Evolutionary conservation across 2,888 invertebrate species (phyloP), one percentile per base, ranked within the genome.

Genomic region (Chirona hameri): DNA sequence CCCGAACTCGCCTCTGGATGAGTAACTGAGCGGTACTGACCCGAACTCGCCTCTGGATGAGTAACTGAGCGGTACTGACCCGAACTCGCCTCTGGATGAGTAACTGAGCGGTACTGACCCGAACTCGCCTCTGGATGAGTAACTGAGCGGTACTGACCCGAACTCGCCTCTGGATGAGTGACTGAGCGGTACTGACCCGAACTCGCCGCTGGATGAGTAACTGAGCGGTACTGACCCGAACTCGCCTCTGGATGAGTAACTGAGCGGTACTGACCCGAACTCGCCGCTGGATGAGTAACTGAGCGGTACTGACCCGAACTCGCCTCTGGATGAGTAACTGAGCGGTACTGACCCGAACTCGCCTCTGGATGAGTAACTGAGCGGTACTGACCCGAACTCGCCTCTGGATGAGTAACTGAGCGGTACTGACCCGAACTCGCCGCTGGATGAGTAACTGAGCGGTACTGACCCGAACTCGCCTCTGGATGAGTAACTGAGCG

Each of bases 201-300:
- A 76, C 39, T 76, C 76, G 15, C 76, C 76, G 76, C 76, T 76
- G 39, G 76, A n/a, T n/a, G n/a, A n/a, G n/a, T n/a, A n/a, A n/a
- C n/a, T n/a, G n/a, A n/a, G n/a, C n/a, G n/a, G 9, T 24, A 76
- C 76, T 39, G 21, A 76, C 76, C 76, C 39, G 76, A 21, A 76
- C 39, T 76, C 76, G 21, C 76, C 76, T 39, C 76, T 76, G 46
- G 76, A n/a, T n/a, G n/a, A n/a, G n/a, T n/a, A n/a, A n/a, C n/a
- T n/a, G n/a, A n/a, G n/a, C n/a, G n/a, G 9, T 24, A 76, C 76
- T 39, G 21, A 76, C 76, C 76, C 39, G 76, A 21, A 76, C 39
- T 76, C 76, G 21, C 76, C 76, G 76, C 76, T 76, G 46, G 76
- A n/a, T n/a, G n/a, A n/a, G n/a, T n/a, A n/a, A n/a, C n/a, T n/a